Evolutionary conservation across 2,888 invertebrate genomes (phyloP).

Genomic region (Ochropacha duplaris): DNA sequence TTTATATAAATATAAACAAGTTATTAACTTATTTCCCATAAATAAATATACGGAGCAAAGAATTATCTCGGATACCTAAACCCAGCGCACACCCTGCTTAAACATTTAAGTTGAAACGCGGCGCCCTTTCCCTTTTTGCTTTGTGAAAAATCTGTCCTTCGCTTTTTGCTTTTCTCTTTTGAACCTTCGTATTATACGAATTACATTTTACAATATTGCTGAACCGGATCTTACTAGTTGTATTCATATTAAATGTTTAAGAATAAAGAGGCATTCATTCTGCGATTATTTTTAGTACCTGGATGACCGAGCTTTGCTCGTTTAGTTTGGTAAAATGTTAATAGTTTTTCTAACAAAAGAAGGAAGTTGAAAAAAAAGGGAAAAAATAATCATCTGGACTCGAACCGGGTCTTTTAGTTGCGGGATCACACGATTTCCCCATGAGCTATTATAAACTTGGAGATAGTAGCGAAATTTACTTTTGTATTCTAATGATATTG

Average conservation of each 20-base stretch:
- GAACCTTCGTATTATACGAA: not conserved
- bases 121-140: slow-evolving; percentile 1
- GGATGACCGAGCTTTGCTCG: too few relatives aligned
- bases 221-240: not conserved
- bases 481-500: too few relatives aligned
- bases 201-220: not conserved
- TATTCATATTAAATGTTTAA: too few relatives aligned
- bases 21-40: not conserved
- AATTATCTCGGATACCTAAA: slow-evolving; percentile 2
- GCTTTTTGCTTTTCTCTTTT: not conserved
- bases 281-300: not conserved
- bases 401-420: too few relatives aligned
- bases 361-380: too few relatives aligned
- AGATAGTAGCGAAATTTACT: too few relatives aligned
- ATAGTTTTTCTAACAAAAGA: too few relatives aligned
- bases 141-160: slow-evolving; percentile 1
- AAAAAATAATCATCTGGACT: too few relatives aligned
- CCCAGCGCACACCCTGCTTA: not conserved
- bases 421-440: too few relatives aligned
- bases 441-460: too few relatives aligned
- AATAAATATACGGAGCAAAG: not conserved
- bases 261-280: not conserved
- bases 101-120: not conserved
- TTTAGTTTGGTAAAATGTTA: too few relatives aligned
- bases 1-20: not conserved